A percentile compares a stretch with the other conserved stretches of the same genome.
These are phyloP conservation scores for Embiotoca jacksoni DNA, from an alignment of 2,113 vertebrate genomes.

Conservation along the genomic window DNA sequence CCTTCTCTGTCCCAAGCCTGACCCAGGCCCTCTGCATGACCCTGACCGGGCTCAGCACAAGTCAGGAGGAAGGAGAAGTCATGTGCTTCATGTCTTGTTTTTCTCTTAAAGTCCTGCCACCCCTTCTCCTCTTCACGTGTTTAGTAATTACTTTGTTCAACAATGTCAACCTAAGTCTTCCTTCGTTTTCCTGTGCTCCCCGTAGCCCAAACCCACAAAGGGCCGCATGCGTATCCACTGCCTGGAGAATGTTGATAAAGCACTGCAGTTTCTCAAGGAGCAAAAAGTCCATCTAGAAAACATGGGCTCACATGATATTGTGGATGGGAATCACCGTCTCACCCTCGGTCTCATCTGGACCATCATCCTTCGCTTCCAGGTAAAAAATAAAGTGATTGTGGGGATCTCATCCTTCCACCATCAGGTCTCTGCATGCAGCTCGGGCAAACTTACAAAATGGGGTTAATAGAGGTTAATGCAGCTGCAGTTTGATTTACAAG, in stretches of 20 bases:
- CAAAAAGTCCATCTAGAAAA: slow-evolving; percentile 95
- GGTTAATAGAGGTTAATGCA: slow-evolving; percentile 13
- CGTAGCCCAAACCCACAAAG: slow-evolving; percentile 93
- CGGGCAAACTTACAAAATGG: slow-evolving; percentile 13
- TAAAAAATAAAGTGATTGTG: slow-evolving; percentile 50
- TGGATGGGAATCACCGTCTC: slow-evolving; percentile 94
- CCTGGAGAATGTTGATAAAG: slow-evolving; percentile 95
- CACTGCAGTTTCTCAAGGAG: slow-evolving; percentile 94
- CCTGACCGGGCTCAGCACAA: slow-evolving; percentile 13
- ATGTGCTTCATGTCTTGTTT: slow-evolving; percentile 40
- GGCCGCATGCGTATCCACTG: slow-evolving; percentile 96
- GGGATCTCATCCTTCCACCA: background rate
- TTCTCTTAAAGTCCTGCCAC: background rate
- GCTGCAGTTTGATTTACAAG: background rate
- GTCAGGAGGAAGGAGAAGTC: slow-evolving; percentile 30
- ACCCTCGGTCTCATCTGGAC: slow-evolving; percentile 96
- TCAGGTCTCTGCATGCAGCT: slow-evolving; percentile 45
- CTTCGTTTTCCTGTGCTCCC: background rate
- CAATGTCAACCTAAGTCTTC: background rate
- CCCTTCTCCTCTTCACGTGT: background rate
- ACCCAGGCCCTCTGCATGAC: slow-evolving; percentile 35
- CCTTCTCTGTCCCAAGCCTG: slow-evolving; percentile 19
- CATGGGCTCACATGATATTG: slow-evolving; percentile 96
- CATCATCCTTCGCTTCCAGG: slow-evolving; percentile 96
- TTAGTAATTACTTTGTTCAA: slow-evolving; percentile 4